These are phyloP conservation scores for Aculops lycopersici DNA, from an alignment of 1,140 invertebrate genomes.

Conservation along the genomic window DNA sequence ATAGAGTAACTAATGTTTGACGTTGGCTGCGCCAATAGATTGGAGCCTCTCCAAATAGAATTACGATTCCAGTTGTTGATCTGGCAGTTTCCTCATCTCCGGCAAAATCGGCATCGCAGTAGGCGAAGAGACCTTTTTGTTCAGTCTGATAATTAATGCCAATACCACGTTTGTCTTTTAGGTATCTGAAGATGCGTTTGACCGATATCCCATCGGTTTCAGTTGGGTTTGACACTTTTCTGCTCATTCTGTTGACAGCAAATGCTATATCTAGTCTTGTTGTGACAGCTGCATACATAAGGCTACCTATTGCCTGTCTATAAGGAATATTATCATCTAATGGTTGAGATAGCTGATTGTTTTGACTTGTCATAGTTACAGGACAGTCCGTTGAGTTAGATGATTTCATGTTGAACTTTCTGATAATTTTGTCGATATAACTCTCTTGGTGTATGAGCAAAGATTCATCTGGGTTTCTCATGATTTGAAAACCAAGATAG, in stretches of 20 bases:
- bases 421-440: slow-evolving; percentile 6
- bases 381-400: slow-evolving; percentile 11
- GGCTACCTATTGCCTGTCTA: slow-evolving; percentile 7
- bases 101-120: slow-evolving; percentile 5
- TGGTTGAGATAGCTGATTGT: neutral
- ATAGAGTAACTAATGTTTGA: slow-evolving; percentile 13
- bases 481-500: too few relatives aligned
- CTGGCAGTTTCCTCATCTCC: slow-evolving; percentile 2
- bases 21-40: slow-evolving; percentile 13
- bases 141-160: slow-evolving; percentile 2
- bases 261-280: slow-evolving; percentile 19
- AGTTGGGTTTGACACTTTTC: slow-evolving; percentile 13
- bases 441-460: slow-evolving; percentile 5
- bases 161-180: slow-evolving; percentile 12
- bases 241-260: slow-evolving; percentile 17
- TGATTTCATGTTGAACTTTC: slow-evolving; percentile 12
- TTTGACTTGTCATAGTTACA: too few relatives aligned
- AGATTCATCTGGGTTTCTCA: too few relatives aligned
- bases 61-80: slow-evolving; percentile 6
- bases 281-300: slow-evolving; percentile 16
- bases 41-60: slow-evolving; percentile 10
- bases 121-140: neutral
- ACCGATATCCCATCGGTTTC: slow-evolving; percentile 13
- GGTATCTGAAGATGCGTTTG: slow-evolving; percentile 10
- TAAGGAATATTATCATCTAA: slow-evolving; percentile 9